Conservation (phyloP, 1,140 invertebrate species). For the Drosophila elegans region DNA sequence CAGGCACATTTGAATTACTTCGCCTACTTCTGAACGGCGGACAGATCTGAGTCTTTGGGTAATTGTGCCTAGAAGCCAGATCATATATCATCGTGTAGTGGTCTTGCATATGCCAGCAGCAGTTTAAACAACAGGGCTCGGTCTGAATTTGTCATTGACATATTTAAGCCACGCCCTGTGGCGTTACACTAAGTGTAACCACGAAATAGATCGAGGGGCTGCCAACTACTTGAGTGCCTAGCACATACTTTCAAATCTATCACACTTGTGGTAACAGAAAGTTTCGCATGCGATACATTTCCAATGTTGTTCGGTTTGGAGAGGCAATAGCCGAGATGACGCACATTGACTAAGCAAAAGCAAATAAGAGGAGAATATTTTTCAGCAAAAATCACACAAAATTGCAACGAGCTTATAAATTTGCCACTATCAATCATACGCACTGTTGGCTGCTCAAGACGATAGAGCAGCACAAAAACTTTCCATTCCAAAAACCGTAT, state of each 20-base stretch:
- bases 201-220: constrained; percentile 13
- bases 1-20: constrained; percentile 58
- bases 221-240: constrained; percentile 25
- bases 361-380: constrained; percentile 32
- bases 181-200: constrained; percentile 10
- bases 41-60: constrained; percentile 50
- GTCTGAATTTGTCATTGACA: constrained; percentile 69
- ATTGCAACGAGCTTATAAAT: constrained; percentile 36
- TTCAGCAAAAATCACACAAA: constrained; percentile 42
- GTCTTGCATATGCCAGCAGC: constrained; percentile 66
- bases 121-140: constrained; percentile 49
- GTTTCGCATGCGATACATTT: constrained; percentile 17
- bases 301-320: constrained; percentile 29
- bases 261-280: constrained; percentile 57
- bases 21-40: constrained; percentile 39
- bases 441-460: constrained; percentile 29
- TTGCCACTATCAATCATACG: constrained; percentile 51
- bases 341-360: constrained; percentile 15
- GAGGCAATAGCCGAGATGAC: constrained; percentile 6
- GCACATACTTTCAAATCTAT: constrained; percentile 50
- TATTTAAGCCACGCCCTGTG: constrained; percentile 34
- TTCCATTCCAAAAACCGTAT: constrained; percentile 3
- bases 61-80: constrained; percentile 50
- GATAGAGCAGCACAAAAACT: constrained; percentile 18
- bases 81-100: constrained; percentile 74